Percentiles rank a stretch among this genome's conserved stretches.
These are phyloP conservation scores for Heteropelma amictum DNA, from an alignment of 2,888 invertebrate species.

Conservation along the genomic window DNA sequence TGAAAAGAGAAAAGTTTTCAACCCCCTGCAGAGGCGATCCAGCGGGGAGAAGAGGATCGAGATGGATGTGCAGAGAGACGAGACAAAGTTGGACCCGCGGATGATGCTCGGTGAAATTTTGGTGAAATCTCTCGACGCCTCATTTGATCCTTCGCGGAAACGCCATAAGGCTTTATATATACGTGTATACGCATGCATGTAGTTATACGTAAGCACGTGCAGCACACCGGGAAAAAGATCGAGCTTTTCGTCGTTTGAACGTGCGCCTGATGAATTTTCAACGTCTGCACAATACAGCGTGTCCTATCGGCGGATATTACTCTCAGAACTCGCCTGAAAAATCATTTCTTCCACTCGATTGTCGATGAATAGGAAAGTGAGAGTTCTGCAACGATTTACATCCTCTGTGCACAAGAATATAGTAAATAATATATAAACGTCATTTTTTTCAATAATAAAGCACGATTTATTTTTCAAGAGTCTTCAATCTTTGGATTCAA, in stretches of 20 bases:
- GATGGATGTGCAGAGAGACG: slow-evolving; percentile 1
- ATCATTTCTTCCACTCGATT: slow-evolving; percentile 54
- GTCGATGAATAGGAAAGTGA: slow-evolving; percentile 36
- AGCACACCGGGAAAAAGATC: slow-evolving; percentile 29
- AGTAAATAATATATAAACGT: too few relatives aligned
- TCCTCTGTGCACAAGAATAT: background rate
- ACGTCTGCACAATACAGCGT: slow-evolving; percentile 8
- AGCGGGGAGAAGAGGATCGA: background rate
- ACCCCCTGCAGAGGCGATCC: slow-evolving; percentile 41
- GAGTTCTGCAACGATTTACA: background rate
- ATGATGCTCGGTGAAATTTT: slow-evolving; percentile 62
- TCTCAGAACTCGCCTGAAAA: slow-evolving; percentile 36
- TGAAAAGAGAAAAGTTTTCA: slow-evolving; percentile 43
- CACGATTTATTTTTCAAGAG: too few relatives aligned
- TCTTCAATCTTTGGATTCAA: too few relatives aligned
- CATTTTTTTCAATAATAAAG: too few relatives aligned
- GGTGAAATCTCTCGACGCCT: slow-evolving; percentile 70
- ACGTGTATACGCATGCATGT: background rate
- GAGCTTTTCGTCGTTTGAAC: slow-evolving; percentile 38
- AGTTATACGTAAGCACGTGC: slow-evolving; percentile 1
- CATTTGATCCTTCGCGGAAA: slow-evolving; percentile 68
- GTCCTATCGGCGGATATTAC: slow-evolving; percentile 33
- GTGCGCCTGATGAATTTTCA: slow-evolving; percentile 52
- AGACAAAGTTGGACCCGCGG: slow-evolving; percentile 37
- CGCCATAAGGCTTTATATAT: slow-evolving; percentile 7